phyloP scores from a whole-genome alignment of 2,113 vertebrate species.

The Synodontis membranacea region DNA sequence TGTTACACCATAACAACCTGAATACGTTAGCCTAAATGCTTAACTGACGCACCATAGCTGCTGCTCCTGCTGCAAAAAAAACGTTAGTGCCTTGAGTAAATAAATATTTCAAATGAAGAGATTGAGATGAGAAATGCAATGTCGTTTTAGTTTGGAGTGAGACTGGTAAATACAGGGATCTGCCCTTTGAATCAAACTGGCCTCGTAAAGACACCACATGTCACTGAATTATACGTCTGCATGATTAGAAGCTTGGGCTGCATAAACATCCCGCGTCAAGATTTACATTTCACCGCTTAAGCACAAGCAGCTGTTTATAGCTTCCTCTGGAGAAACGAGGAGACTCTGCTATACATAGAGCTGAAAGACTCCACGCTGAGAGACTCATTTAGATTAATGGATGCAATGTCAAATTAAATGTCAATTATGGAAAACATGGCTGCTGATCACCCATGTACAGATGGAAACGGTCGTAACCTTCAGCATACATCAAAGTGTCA shows the following conservation, averaged over 20 bases:
- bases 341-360: slow-evolving; percentile 51
- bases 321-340: slow-evolving; percentile 57
- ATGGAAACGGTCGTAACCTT: slow-evolving; percentile 16
- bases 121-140: slow-evolving; percentile 60
- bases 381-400: slow-evolving; percentile 60
- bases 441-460: slow-evolving; percentile 44
- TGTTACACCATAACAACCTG: neutral
- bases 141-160: slow-evolving; percentile 67
- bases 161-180: slow-evolving; percentile 75
- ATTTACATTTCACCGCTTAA: slow-evolving; percentile 79
- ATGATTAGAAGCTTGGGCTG: slow-evolving; percentile 79
- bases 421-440: slow-evolving; percentile 46
- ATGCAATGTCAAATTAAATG: slow-evolving; percentile 49
- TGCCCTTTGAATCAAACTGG: slow-evolving; percentile 76
- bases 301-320: slow-evolving; percentile 78
- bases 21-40: neutral
- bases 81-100: slow-evolving; percentile 37
- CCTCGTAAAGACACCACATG: slow-evolving; percentile 77
- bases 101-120: slow-evolving; percentile 52
- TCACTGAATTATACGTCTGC: slow-evolving; percentile 78
- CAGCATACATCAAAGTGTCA: slow-evolving; percentile 43
- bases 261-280: slow-evolving; percentile 78
- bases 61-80: neutral
- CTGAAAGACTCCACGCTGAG: slow-evolving; percentile 36
- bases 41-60: neutral